A percentile compares a stretch with the other conserved stretches of the same genome.
Evolutionary conservation across 1,140 invertebrate genomes (phyloP).

Genomic region (Mycetomoellerius zeteki): DNA sequence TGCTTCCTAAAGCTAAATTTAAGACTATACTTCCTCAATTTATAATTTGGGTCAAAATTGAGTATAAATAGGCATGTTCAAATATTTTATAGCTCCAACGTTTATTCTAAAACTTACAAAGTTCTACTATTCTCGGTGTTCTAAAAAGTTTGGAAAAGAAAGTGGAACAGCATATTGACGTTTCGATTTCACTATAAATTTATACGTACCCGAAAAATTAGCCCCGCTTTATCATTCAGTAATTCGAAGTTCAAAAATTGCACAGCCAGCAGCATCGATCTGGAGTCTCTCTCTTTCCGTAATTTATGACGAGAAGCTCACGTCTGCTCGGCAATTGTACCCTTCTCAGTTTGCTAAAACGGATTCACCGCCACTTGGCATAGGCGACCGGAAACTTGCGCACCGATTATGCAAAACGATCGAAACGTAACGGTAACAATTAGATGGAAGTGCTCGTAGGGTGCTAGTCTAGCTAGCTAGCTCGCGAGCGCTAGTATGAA

Average conservation of each 20-base stretch:
- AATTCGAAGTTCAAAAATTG: slow-evolving; percentile 36
- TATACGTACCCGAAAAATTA: background rate
- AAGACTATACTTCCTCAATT: background rate
- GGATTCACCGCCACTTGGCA: slow-evolving; percentile 51
- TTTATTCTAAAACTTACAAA: background rate
- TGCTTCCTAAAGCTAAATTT: background rate
- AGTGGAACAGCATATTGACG: background rate
- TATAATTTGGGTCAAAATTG: background rate
- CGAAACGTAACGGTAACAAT: slow-evolving; percentile 66
- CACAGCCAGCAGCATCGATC: slow-evolving; percentile 37
- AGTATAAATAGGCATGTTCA: background rate
- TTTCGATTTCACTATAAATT: background rate
- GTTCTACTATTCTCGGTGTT: background rate
- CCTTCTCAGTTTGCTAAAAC: slow-evolving; percentile 31
- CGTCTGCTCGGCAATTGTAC: slow-evolving; percentile 28
- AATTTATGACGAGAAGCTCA: slow-evolving; percentile 58
- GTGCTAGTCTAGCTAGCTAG: background rate
- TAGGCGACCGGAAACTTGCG: slow-evolving; percentile 27
- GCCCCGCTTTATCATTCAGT: background rate
- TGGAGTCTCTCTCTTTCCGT: background rate
- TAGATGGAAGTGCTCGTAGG: slow-evolving; percentile 40
- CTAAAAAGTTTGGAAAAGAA: background rate
- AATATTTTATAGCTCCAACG: background rate
- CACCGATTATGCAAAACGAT: slow-evolving; percentile 73
- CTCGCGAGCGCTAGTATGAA: slow-evolving; percentile 4